Percentiles rank a stretch among this genome's conserved stretches.
Conservation (phyloP, 37 sponge, comb jelly and placozoan genomes). For the Cliona cf. orientalis region DNA sequence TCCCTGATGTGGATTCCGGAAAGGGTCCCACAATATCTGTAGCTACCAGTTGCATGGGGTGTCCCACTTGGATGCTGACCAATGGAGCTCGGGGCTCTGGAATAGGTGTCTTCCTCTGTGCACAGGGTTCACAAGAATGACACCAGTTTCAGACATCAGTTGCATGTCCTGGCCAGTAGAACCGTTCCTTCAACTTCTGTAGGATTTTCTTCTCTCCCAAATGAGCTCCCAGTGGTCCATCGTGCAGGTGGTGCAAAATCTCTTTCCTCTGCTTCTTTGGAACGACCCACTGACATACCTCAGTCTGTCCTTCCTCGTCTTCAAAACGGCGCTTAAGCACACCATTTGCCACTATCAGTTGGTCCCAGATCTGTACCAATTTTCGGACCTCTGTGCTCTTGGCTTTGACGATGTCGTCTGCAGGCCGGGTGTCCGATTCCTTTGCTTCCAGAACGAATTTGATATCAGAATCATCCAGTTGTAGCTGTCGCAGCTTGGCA, state of each 20-base stretch:
- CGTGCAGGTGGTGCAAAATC: constrained; percentile 19
- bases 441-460: neutral
- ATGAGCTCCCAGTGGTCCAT: constrained; percentile 20
- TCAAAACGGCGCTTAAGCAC: constrained; percentile 19
- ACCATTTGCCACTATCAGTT: constrained; percentile 28
- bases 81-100: constrained; percentile 28
- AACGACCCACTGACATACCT: constrained; percentile 23
- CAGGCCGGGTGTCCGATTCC: neutral
- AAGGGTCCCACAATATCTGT: constrained; percentile 58
- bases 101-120: constrained; percentile 22
- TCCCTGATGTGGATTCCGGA: constrained; percentile 40
- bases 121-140: constrained; percentile 30
- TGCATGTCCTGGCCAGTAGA: constrained; percentile 56
- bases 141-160: constrained; percentile 36
- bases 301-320: neutral
- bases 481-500: constrained; percentile 11
- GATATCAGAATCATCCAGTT: constrained; percentile 16
- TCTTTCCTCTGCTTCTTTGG: neutral
- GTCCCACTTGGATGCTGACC: constrained; percentile 17
- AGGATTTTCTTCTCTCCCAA: constrained; percentile 43
- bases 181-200: constrained; percentile 29
- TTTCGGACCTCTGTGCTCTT: constrained; percentile 16
- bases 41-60: constrained; percentile 49
- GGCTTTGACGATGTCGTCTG: constrained; percentile 6
- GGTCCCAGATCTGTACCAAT: constrained; percentile 24